Evolutionary conservation across 1,140 invertebrate species (phyloP).

Genomic region (Gonatopus flavifemur): DNA sequence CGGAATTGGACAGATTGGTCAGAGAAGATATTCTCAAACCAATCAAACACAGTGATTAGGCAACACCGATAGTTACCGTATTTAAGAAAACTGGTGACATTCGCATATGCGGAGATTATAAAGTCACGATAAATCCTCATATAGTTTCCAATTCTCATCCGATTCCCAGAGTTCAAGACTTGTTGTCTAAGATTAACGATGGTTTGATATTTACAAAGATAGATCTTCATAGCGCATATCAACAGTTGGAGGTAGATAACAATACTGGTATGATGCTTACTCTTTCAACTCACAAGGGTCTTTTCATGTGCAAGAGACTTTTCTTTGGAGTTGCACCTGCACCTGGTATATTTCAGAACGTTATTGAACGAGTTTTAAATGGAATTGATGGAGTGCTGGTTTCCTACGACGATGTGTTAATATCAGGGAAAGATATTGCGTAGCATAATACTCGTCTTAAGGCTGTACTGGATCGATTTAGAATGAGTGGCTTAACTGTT

Average conservation of each 20-base stretch:
- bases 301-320: slow-evolving; percentile 8
- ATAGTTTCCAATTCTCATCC: slow-evolving; percentile 1
- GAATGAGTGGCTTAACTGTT: not conserved
- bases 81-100: slow-evolving; percentile 3
- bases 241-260: slow-evolving; percentile 13
- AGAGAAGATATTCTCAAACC: no score
- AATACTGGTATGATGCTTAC: slow-evolving; percentile 4
- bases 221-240: slow-evolving; percentile 12
- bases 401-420: not conserved
- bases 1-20: no score
- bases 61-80: slow-evolving; percentile 9
- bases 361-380: slow-evolving; percentile 5
- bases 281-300: slow-evolving; percentile 15
- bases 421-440: not conserved
- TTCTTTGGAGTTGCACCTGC: not conserved
- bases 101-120: slow-evolving; percentile 14
- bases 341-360: not conserved
- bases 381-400: not conserved
- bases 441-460: not conserved
- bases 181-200: not conserved
- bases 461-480: not conserved
- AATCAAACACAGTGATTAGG: no score
- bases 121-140: slow-evolving; percentile 5
- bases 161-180: slow-evolving; percentile 5
- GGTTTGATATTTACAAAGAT: slow-evolving; percentile 13